phyloP scores from a whole-genome alignment of 2,797 vertebrate species.

The Sebastes nivosus region DNA sequence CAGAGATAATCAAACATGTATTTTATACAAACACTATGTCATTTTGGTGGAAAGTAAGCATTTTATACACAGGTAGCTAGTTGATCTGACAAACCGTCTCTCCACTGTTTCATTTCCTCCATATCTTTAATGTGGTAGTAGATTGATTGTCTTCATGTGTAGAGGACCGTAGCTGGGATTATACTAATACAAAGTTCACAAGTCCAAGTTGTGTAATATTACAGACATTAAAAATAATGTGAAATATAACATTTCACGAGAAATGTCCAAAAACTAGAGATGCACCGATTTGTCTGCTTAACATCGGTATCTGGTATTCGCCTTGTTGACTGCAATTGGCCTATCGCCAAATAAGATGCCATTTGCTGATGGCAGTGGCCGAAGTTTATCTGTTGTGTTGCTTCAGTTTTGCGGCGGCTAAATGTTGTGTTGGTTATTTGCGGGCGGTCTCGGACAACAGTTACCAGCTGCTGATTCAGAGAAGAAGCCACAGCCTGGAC shows the following conservation, averaged over 20 bases:
- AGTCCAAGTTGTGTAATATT: neutral
- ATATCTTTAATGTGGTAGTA: neutral
- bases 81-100: neutral
- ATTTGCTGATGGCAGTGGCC: no score
- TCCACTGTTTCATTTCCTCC: neutral
- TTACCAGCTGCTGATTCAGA: no score
- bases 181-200: neutral
- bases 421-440: no score
- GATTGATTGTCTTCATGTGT: neutral
- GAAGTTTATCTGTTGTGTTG: no score
- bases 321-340: no score
- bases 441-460: no score
- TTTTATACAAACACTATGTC: neutral
- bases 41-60: neutral
- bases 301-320: no score
- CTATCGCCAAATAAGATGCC: no score
- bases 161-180: neutral
- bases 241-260: neutral
- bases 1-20: neutral
- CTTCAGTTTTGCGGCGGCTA: no score
- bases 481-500: no score
- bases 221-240: neutral
- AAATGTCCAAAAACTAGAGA: neutral
- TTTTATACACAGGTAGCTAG: neutral
- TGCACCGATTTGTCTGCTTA: no score